These are phyloP conservation scores for Platichthys stellatus DNA, from an alignment of 2,113 vertebrate genomes.

Conservation along the genomic window DNA sequence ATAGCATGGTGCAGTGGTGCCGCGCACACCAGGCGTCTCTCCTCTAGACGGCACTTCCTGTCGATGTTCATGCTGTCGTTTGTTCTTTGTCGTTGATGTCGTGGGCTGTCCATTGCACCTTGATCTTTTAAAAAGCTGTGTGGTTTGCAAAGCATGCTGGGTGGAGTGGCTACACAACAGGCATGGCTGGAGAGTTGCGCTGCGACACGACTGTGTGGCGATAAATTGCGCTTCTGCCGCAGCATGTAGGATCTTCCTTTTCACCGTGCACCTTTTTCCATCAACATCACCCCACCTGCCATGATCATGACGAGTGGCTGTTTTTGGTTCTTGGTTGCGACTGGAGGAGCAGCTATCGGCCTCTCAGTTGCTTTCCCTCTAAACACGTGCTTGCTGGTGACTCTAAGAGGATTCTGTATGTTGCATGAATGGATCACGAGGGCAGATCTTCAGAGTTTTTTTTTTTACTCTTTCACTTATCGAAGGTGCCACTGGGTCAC, in stretches of 20 bases:
- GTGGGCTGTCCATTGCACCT: constrained; percentile 74
- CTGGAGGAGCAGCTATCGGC: constrained; percentile 48
- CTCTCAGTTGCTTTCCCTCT: constrained; percentile 55
- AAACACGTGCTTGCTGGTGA: constrained; percentile 68
- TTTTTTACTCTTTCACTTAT: constrained; percentile 43
- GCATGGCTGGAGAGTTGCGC: constrained; percentile 68
- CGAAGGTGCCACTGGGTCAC: constrained; percentile 34
- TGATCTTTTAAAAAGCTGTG: constrained; percentile 67
- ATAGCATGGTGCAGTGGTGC: constrained; percentile 72
- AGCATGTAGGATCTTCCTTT: constrained; percentile 74
- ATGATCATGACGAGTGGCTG: constrained; percentile 63
- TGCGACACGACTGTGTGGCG: constrained; percentile 35
- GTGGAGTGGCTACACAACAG: constrained; percentile 69
- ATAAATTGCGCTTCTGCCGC: constrained; percentile 62
- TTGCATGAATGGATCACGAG: constrained; percentile 73
- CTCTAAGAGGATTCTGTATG: constrained; percentile 62
- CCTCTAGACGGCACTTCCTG: constrained; percentile 49
- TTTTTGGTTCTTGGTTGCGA: constrained; percentile 60
- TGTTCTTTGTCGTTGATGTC: constrained; percentile 55
- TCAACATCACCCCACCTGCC: constrained; percentile 65
- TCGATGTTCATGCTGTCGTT: constrained; percentile 53
- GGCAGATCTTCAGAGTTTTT: constrained; percentile 45
- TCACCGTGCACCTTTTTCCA: constrained; percentile 66
- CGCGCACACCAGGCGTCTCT: constrained; percentile 52
- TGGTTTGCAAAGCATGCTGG: constrained; percentile 80